Percentiles rank a stretch among this genome's conserved stretches.
Conservation (phyloP, 2,797 vertebrate species). For the Cetoscarus ocellatus region DNA sequence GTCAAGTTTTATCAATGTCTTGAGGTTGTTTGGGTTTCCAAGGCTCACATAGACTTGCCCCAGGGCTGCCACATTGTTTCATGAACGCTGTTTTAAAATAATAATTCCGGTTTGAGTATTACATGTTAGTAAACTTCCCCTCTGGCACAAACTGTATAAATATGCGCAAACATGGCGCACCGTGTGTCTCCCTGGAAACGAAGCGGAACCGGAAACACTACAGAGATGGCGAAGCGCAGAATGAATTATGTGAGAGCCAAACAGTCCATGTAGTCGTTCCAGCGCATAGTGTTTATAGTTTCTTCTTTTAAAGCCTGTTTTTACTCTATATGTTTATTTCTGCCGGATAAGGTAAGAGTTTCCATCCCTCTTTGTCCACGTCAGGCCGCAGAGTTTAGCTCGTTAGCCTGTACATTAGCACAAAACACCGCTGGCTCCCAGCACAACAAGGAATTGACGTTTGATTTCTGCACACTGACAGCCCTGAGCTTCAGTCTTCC, state of each 20-base stretch:
- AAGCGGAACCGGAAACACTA: conserved; percentile 71
- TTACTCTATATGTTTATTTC: conserved; percentile 6
- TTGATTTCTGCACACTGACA: neutral
- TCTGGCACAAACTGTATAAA: conserved; percentile 14
- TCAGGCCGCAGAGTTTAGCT: neutral
- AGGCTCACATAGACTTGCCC: too few relatives aligned
- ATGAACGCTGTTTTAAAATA: too few relatives aligned
- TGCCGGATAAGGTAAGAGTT: conserved; percentile 65
- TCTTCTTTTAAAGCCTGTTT: neutral
- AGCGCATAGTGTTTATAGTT: neutral
- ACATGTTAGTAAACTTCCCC: too few relatives aligned
- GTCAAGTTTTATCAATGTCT: too few relatives aligned
- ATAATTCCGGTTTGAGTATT: too few relatives aligned
- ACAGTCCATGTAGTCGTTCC: conserved; percentile 17
- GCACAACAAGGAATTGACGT: conserved; percentile 26
- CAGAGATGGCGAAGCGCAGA: conserved; percentile 35
- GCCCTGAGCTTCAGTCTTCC: fast-evolving
- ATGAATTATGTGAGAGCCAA: conserved; percentile 67
- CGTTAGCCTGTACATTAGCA: conserved; percentile 32
- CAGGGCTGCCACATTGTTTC: too few relatives aligned
- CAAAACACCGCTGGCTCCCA: neutral
- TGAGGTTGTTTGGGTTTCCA: too few relatives aligned
- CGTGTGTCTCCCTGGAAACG: conserved; percentile 31
- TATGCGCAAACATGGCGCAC: conserved; percentile 49
- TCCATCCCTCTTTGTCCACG: neutral